These are phyloP conservation scores for Globia sparganii DNA, from an alignment of 2,888 invertebrate species.

Conservation along the genomic window DNA sequence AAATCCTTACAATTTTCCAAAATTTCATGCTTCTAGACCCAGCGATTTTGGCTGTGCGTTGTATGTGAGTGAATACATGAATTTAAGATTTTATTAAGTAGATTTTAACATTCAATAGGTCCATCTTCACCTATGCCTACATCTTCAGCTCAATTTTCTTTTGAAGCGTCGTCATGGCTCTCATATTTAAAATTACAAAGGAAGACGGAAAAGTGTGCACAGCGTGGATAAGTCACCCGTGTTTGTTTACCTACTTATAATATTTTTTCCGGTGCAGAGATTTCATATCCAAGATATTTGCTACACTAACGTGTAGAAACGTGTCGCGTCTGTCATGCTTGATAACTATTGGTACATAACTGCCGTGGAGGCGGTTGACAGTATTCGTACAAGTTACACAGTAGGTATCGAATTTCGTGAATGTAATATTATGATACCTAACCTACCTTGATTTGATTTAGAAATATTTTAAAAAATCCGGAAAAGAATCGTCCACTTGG, in stretches of 20 bases:
- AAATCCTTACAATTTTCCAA: background rate
- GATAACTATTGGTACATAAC: slow-evolving; percentile 11
- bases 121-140: background rate
- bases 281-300: too few species aligned
- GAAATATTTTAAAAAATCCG: background rate
- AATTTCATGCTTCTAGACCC: background rate
- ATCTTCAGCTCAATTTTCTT: background rate
- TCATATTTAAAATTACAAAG: background rate
- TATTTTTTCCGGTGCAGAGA: background rate
- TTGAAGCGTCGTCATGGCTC: background rate
- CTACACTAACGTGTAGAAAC: background rate
- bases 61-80: background rate
- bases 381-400: slow-evolving; percentile 6
- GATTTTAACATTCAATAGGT: background rate
- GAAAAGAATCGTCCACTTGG: background rate
- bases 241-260: too few species aligned
- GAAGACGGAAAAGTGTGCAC: background rate
- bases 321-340: slow-evolving; percentile 6
- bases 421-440: background rate
- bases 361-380: background rate
- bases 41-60: background rate
- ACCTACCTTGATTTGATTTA: background rate
- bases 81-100: background rate
- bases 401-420: slow-evolving; percentile 18
- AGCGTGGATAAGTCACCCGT: background rate